Evolutionary conservation across 2,797 vertebrate genomes (phyloP).

Genomic region (Sternotherus odoratus): DNA sequence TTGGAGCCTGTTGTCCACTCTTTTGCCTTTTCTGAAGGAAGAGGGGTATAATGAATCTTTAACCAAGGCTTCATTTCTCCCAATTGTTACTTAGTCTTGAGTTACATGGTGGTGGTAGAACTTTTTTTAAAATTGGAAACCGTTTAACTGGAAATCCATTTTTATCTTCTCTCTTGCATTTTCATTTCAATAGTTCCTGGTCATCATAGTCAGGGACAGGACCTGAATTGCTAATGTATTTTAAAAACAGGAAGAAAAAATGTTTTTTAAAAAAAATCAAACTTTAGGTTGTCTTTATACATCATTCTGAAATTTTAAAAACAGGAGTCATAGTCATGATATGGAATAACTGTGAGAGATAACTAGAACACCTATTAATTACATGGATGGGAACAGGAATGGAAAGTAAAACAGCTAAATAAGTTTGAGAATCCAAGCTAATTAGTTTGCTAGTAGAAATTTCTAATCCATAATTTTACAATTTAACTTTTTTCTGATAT

Average conservation of each 20-base stretch:
- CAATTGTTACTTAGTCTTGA: background rate
- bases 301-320: background rate
- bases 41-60: background rate
- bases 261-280: background rate
- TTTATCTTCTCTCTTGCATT: background rate
- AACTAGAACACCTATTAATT: background rate
- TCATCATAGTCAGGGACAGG: background rate
- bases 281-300: background rate
- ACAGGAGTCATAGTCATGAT: background rate
- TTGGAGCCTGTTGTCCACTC: background rate
- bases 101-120: background rate
- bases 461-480: background rate
- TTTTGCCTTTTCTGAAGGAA: slow-evolving; percentile 29
- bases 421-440: background rate
- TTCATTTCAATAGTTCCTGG: background rate
- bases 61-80: background rate
- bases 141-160: background rate
- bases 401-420: background rate
- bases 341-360: background rate
- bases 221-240: background rate
- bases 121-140: background rate
- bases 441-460: background rate
- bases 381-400: background rate
- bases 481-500: background rate
- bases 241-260: background rate